These are phyloP conservation scores for Zeugodacus cucurbitae DNA, from an alignment of 1,140 invertebrate species.

Conservation along the genomic window DNA sequence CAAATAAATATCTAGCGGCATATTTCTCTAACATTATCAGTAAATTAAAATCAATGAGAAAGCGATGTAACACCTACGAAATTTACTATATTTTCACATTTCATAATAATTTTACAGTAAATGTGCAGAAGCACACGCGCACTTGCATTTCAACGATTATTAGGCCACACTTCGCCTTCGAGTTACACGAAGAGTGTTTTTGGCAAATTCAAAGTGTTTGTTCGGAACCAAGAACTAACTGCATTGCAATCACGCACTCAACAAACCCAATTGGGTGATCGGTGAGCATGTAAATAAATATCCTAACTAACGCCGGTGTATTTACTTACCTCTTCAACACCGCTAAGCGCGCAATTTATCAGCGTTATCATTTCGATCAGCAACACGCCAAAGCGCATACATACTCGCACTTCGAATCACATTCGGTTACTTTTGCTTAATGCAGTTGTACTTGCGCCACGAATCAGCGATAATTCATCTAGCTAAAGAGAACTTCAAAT, in stretches of 20 bases:
- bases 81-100: background rate
- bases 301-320: background rate
- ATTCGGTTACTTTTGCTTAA: too few relatives aligned
- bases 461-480: too few relatives aligned
- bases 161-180: too few relatives aligned
- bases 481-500: too few relatives aligned
- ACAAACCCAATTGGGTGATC: too few relatives aligned
- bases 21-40: background rate
- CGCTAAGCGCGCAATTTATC: background rate
- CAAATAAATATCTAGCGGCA: background rate
- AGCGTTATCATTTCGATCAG: background rate
- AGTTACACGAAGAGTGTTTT: too few relatives aligned
- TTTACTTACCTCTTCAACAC: background rate
- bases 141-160: too few relatives aligned
- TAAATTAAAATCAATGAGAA: slow-evolving; percentile 38
- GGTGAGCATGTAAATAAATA: background rate
- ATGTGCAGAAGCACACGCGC: background rate
- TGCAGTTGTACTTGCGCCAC: too few relatives aligned
- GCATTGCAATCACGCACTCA: background rate
- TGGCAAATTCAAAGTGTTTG: background rate
- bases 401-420: too few relatives aligned
- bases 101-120: background rate
- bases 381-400: background rate
- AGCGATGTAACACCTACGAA: slow-evolving; percentile 2
- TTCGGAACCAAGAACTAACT: background rate